Evolutionary conservation across 1,140 invertebrate species (phyloP), one percentile per base, ranked within the genome.

Genomic region (Dysdera silvatica): DNA sequence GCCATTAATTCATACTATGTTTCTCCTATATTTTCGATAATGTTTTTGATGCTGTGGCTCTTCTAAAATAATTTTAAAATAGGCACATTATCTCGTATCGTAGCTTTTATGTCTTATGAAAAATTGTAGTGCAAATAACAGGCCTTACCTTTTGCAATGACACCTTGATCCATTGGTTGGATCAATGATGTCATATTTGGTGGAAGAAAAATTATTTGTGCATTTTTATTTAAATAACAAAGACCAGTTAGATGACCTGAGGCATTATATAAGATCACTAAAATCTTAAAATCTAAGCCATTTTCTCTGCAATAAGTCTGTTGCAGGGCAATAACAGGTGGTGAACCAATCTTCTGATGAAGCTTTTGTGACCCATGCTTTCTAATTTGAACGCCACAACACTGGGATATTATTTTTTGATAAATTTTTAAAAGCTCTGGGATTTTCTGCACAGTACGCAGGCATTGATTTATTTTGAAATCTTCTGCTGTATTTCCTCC

Each of bases 101-200:
- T 57, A 20, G 49, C 49, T 12, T n/a, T 14, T 52, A 52, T 28
- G 16, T 23, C 26, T 57, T 26, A 10, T n/a, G 33, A 24, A 57
- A 57, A 57, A 57, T 18, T 16, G 23, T 41, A 29, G 56, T 35
- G 29, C 23, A 65, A 32, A 37, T 68, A 68, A 54, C 43, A 57
- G 24, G 57, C 43, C 40, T 65, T 68, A 43, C 61, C 65, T 3
- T 29, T 40, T 26, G 62, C 40, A 16, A 52, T 55, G 14, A 65
- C 33, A n/a, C 62, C 66, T 28, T 65, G 56, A 23, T 65, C 66
- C 28, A 68, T 43, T 10, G 66, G 62, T 51, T 65, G 66, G 10
- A 67, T 31, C 10, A 47, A 20, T 16, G 62, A 33, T 0, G 61
- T 58, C 31, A 47, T 61, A 32, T 48, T 65, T 4, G 14, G 35